These are phyloP conservation scores for Caenorhabditis sp. DNA, from an alignment of 2,888 invertebrate species.

Conservation along the genomic window DNA sequence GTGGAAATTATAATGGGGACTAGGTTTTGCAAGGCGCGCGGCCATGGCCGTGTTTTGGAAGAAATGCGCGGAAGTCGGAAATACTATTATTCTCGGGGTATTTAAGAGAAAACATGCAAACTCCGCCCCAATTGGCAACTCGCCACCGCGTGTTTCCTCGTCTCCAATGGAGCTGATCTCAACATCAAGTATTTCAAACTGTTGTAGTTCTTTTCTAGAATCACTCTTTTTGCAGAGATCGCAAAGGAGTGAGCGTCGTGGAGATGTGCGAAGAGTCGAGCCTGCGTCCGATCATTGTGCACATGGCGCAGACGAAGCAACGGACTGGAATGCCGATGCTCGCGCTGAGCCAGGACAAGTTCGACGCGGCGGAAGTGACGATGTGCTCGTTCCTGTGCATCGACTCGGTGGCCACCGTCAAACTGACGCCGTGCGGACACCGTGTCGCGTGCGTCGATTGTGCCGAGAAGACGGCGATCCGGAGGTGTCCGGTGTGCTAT, in stretches of 20 bases:
- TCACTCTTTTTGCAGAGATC: conserved; percentile 37
- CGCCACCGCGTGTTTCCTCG: conserved; percentile 60
- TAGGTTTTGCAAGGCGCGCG: too few species aligned
- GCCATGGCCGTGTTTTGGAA: too few species aligned
- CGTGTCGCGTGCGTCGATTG: conserved; percentile 67
- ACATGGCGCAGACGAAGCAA: conserved; percentile 41
- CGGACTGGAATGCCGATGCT: conserved; percentile 57
- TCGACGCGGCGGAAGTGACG: conserved; percentile 60
- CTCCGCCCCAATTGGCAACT: conserved; percentile 65
- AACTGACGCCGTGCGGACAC: conserved; percentile 68
- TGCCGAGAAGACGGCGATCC: conserved; percentile 52
- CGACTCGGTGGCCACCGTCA: conserved; percentile 64
- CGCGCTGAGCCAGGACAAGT: conserved; percentile 31
- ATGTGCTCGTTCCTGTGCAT: conserved; percentile 71
- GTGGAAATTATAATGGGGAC: conserved; percentile 31
- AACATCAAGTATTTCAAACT: conserved; percentile 45
- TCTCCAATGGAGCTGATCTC: conserved; percentile 62
- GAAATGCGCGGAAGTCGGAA: too few species aligned
- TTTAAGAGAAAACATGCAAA: too few species aligned
- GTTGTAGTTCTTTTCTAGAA: background rate
- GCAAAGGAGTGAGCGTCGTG: conserved; percentile 41
- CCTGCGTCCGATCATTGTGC: conserved; percentile 41
- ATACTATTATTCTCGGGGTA: too few species aligned
- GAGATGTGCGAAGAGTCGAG: conserved; percentile 46
- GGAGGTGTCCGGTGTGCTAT: conserved; percentile 64